These are phyloP conservation scores for Columba janthina DNA, from an alignment of 2,113 vertebrate genomes.

Conservation along the genomic window DNA sequence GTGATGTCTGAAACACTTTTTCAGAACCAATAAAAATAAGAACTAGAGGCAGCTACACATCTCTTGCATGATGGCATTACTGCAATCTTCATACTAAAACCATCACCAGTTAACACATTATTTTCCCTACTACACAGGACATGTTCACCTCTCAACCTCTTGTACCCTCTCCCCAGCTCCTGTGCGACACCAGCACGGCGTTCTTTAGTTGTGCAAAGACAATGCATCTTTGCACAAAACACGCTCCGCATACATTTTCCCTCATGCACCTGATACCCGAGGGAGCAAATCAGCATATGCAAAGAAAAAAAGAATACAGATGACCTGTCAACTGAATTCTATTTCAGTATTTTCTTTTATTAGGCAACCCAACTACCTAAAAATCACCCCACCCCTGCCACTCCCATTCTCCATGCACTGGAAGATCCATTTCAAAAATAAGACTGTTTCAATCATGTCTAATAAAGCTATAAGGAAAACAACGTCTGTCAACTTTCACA, in stretches of 20 bases:
- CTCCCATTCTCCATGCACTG: conserved; percentile 1
- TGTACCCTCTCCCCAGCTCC: background rate
- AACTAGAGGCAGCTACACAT: background rate
- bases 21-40: background rate
- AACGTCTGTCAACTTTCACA: background rate
- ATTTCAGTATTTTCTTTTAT: conserved; percentile 15
- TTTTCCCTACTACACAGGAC: background rate
- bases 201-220: background rate
- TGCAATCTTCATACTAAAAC: background rate
- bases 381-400: conserved; percentile 1
- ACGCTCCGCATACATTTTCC: background rate
- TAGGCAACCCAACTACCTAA: conserved; percentile 20
- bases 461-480: background rate
- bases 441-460: conserved; percentile 3
- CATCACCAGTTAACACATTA: background rate
- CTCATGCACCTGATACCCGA: background rate
- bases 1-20: background rate
- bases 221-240: background rate
- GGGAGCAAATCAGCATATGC: background rate
- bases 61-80: background rate
- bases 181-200: too few relatives aligned
- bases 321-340: background rate
- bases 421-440: conserved; percentile 34
- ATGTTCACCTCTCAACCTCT: background rate
- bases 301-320: background rate